Conservation (phyloP, 2,797 vertebrate genomes). For the Myiothlypis chrysogaster region DNA sequence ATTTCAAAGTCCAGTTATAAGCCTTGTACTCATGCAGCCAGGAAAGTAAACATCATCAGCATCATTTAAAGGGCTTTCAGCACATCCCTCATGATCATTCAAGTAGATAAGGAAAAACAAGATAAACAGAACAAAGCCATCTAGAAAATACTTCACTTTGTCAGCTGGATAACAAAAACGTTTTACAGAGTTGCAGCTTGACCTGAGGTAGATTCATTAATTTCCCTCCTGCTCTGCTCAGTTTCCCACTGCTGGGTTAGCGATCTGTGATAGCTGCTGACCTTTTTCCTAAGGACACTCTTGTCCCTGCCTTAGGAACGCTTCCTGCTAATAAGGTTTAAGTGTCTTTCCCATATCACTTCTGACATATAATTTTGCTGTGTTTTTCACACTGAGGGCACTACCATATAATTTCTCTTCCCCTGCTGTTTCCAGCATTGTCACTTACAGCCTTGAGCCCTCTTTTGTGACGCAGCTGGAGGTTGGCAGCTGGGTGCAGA, state of each 20-base stretch:
- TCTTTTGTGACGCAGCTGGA: neutral
- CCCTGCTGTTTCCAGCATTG: neutral
- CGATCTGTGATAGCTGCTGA: neutral
- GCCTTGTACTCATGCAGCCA: neutral
- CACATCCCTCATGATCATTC: neutral
- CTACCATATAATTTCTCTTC: neutral
- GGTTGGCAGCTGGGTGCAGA: neutral
- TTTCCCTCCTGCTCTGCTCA: neutral
- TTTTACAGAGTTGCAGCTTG: neutral
- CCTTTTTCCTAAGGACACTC: neutral
- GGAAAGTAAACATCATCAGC: neutral
- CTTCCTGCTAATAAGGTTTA: neutral
- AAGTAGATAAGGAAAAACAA: neutral
- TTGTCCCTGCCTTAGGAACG: neutral
- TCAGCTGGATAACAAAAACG: neutral
- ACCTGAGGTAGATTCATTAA: neutral
- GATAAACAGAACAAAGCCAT: neutral
- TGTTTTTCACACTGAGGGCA: neutral
- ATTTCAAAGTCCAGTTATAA: constrained; percentile 10
- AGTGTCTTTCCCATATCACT: neutral
- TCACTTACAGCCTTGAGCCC: constrained; percentile 1
- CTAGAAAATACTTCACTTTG: neutral
- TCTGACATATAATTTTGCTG: neutral
- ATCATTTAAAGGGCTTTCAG: neutral
- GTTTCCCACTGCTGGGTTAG: neutral